Conservation (phyloP, 92 coral and sea anemone genomes). For the Plumapathes pennacea region DNA sequence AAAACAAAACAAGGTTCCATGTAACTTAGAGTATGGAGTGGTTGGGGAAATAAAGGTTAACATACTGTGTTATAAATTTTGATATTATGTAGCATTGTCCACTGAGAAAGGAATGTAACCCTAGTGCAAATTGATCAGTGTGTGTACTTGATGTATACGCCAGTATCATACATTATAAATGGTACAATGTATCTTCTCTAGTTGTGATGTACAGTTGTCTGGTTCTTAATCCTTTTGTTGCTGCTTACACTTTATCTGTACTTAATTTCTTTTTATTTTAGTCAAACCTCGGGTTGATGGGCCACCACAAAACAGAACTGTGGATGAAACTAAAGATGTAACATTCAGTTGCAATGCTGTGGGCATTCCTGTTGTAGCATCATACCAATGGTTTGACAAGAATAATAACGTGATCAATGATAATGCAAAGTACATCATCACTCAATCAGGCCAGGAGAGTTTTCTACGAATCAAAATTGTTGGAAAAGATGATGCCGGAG, state of each 20-base stretch:
- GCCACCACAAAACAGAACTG: conserved; percentile 5
- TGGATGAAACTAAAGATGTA: conserved; percentile 1
- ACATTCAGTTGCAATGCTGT: conserved; percentile 15
- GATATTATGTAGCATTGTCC: too few species aligned
- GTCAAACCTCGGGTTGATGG: conserved; percentile 29
- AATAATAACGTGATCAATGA: not conserved
- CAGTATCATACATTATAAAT: too few species aligned
- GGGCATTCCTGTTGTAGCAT: conserved; percentile 18
- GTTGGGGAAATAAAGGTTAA: too few species aligned
- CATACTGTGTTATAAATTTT: too few species aligned
- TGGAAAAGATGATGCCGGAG: conserved; percentile 22
- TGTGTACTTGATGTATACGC: too few species aligned
- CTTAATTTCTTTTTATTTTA: not conserved
- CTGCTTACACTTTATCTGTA: too few species aligned
- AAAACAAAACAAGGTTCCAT: too few species aligned
- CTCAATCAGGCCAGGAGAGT: not conserved
- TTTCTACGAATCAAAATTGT: conserved; percentile 12
- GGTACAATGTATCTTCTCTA: too few species aligned
- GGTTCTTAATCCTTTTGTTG: not conserved
- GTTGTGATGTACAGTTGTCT: too few species aligned
- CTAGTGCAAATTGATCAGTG: too few species aligned
- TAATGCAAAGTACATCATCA: not conserved
- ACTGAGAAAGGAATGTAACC: too few species aligned
- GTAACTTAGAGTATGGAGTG: too few species aligned
- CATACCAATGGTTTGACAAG: conserved; percentile 18